Evolutionary conservation across 2,113 vertebrate genomes (phyloP), one percentile per base, ranked within the genome.

Genomic region (Laticauda laticaudata): DNA sequence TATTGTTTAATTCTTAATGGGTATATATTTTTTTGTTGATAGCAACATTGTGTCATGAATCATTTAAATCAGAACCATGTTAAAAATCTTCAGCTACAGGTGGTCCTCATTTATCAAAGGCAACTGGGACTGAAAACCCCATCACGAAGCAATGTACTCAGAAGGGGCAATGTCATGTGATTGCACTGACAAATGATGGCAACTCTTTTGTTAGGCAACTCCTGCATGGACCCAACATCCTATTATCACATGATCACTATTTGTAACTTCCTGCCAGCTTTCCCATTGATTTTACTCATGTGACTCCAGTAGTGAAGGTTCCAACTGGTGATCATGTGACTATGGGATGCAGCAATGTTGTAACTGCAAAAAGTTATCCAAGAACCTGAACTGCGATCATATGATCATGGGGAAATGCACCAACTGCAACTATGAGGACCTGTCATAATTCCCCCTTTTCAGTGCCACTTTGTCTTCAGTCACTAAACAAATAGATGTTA

Each of bases 1-100:
- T 93, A 91, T 54, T 92, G n/a, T 92, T 94, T 93, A 94, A 91
- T 90, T 95, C 26, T 20, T 64, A 94, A 93, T 95, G 34, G 34
- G 75, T 94, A 10, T 39, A 15, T 81, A 51, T 21, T 94, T 94
- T 94, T 94, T 94, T 86, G 51, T 94, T 56, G 21, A 92, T 55
- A 11, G 23, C n/a, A 88, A 86, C 59, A 61, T 86, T 90, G 69
- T 64, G 3, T 34, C n/a, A 53, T 24, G 61, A 87, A 64, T 57
- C n/a, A 87, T 12, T 90, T 90, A 86, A 48, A 45, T 51, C 43
- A 86, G 29, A 90, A 90, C 75, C 18, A 81, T 5, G 7, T 43
- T 43, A 39, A 81, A 81, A 81, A 81, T 43, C 75, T 81, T 21
- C 20, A 43, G 43, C 75, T 43, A 43, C 7, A 81, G 75, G 75